These are phyloP conservation scores for Lampris incognitus DNA, from an alignment of 2,113 vertebrate genomes.

Conservation along the genomic window DNA sequence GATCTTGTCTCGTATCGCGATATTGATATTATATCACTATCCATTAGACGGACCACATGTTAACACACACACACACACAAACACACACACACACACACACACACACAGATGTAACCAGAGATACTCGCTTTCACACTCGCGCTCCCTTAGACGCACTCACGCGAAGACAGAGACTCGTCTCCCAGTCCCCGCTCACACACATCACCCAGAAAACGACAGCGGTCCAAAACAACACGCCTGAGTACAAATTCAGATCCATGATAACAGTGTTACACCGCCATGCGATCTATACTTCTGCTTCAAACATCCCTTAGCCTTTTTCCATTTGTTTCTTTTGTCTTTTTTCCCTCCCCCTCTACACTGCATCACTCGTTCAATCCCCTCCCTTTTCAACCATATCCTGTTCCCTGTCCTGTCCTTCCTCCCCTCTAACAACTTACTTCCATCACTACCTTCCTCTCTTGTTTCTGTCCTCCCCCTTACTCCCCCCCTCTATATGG, in stretches of 20 bases:
- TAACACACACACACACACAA: too few relatives aligned
- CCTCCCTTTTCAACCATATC: background rate
- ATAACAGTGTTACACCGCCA: constrained; percentile 49
- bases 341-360: too few relatives aligned
- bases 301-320: constrained; percentile 35
- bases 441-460: background rate
- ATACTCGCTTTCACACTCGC: too few relatives aligned
- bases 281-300: constrained; percentile 34
- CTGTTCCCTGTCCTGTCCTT: background rate
- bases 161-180: constrained; percentile 1
- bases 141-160: background rate
- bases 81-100: too few relatives aligned
- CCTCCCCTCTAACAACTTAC: constrained; percentile 19
- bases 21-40: too few relatives aligned
- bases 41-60: too few relatives aligned
- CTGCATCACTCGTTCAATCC: background rate
- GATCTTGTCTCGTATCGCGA: too few relatives aligned
- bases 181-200: constrained; percentile 34
- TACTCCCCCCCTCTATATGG: constrained; percentile 8
- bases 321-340: constrained; percentile 25
- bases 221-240: constrained; percentile 33
- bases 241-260: constrained; percentile 38
- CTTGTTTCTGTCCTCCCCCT: constrained; percentile 2
- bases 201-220: constrained; percentile 52
- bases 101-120: too few relatives aligned